Conservation (phyloP, 2,113 vertebrate genomes). For the Alligator mississippiensis region DNA sequence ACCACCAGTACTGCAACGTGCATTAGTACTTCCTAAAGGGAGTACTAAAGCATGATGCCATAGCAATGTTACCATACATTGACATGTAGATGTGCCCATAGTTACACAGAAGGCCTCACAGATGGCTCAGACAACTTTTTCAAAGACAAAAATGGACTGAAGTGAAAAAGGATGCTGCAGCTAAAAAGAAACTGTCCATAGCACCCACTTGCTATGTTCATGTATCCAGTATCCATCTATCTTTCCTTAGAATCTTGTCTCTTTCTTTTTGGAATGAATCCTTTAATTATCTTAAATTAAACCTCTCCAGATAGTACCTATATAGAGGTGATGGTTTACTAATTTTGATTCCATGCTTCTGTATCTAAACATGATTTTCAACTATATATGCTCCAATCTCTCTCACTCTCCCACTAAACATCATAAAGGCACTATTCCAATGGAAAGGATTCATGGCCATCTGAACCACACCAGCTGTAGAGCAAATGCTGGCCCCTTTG, state of each 20-base stretch:
- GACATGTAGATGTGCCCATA: neutral
- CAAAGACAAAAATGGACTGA: neutral
- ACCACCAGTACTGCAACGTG: too few relatives aligned
- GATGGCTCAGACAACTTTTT: neutral
- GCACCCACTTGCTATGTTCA: fast-evolving
- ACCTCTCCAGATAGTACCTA: neutral
- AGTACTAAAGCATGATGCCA: too few relatives aligned
- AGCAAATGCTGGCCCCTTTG: fast-evolving
- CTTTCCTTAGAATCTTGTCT: neutral
- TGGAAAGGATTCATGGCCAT: neutral
- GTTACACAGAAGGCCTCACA: neutral
- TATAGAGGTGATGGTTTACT: neutral
- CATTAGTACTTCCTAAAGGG: too few relatives aligned
- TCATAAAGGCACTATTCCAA: neutral
- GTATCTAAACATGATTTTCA: fast-evolving
- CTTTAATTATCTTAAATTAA: neutral
- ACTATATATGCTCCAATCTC: neutral
- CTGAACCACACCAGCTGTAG: neutral
- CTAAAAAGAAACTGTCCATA: fast-evolving
- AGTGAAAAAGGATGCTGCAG: neutral
- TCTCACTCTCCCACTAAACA: neutral
- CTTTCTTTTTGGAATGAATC: neutral
- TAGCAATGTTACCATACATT: too few relatives aligned
- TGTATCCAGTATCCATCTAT: neutral
- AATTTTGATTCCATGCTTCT: neutral